Evolutionary conservation across 2,113 vertebrate species (phyloP), one percentile per base, ranked within the genome.

Genomic region (Hypocryptadius cinnamomeus): DNA sequence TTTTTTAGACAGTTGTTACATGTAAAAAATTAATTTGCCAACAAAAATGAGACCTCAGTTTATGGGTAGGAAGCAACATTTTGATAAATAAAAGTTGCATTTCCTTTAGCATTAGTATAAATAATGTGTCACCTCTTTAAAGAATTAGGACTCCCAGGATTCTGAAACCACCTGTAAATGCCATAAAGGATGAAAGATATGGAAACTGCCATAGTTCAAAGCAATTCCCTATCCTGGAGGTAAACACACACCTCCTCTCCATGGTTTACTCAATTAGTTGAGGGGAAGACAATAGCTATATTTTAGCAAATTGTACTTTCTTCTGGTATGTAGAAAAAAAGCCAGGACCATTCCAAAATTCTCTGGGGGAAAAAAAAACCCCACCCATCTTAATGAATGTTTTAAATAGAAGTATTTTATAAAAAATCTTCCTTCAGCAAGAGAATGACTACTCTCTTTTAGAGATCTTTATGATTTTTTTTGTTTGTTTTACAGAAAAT

Each of bases 311-410:
- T 47, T 35, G 5, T 21, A 16, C 11, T 37, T 87, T 54, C 35
- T 44, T 50, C 56, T 80, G 40, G 15, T 64, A 30, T 31, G 9
- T 21, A 7, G 13, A 16, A 51, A 42, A 72, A 3, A 39, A 27
- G 0, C 3, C 8, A 37, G 27, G 31, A n/a, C 17, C 6, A 31
- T 66, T 57, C 31, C 18, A 15, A 13, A 85, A n/a, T 50, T 66
- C 25, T 71, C 2, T 28, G 23, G 33, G 27, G 6, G 1, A 1
- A 1, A 33, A 68, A 35, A 39, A 16, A 15, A 9, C 6, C n/a
- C n/a, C n/a, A 28, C 8, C 15, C 4, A 51, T n/a, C 33, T 82
- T 10, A 31, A 25, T n/a, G 10, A 78, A 53, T 44, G 8, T n/a
- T 94, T 80, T 61, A 31, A 68, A 72, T 39, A 0, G 33, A 64